Evolutionary conservation across 2,113 vertebrate genomes (phyloP).

Genomic region (Callipepla californica): DNA sequence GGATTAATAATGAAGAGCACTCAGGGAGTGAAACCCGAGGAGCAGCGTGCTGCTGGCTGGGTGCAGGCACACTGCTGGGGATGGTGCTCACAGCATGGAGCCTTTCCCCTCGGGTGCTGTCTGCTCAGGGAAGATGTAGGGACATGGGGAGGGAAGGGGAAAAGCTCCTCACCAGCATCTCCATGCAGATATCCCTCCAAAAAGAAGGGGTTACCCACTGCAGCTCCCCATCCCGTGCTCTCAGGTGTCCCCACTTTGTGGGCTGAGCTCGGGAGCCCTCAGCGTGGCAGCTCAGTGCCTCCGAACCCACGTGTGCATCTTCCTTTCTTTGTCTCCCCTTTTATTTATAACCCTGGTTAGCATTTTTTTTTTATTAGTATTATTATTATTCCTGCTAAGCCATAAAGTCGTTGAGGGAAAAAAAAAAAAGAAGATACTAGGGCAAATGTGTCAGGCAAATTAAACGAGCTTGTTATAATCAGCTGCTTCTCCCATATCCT

Average conservation of each 20-base stretch:
- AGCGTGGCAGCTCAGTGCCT: not conserved
- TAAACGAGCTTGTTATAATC: constrained; percentile 27
- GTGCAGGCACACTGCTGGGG: not conserved
- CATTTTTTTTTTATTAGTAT: constrained; percentile 31
- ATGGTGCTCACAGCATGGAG: fast-evolving
- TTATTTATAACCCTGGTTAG: constrained; percentile 52
- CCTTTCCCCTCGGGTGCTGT: too few species aligned
- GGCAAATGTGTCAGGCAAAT: constrained; percentile 36
- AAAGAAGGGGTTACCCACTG: fast-evolving
- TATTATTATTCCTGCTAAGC: constrained; percentile 43
- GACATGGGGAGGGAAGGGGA: not conserved
- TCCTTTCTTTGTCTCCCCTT: not conserved
- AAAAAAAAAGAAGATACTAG: not conserved
- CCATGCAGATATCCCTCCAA: not conserved
- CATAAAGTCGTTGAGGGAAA: not conserved
- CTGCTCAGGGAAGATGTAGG: not conserved
- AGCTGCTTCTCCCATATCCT: not conserved
- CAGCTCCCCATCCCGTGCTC: fast-evolving
- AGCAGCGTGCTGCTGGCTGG: not conserved
- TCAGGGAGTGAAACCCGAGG: not conserved
- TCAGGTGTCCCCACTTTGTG: fast-evolving
- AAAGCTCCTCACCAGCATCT: not conserved
- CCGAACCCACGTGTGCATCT: not conserved
- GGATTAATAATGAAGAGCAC: constrained; percentile 25
- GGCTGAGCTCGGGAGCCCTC: constrained; percentile 1